Evolutionary conservation across 2,797 vertebrate genomes (phyloP).

Genomic region (Fundulus diaphanus): DNA sequence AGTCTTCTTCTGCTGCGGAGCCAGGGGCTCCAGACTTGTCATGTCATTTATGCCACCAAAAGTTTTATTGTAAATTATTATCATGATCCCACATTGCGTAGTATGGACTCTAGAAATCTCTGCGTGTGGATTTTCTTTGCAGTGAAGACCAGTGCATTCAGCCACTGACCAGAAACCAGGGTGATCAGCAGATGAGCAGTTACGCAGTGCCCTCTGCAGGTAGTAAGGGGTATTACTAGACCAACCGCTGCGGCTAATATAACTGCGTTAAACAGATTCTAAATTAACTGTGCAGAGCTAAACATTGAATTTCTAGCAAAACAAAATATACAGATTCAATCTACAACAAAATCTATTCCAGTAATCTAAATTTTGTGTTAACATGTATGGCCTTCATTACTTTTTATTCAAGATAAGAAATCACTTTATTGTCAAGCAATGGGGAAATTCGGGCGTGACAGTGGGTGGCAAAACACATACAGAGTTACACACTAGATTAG

Average conservation of each 20-base stretch:
- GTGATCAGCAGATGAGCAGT: slow-evolving; percentile 13
- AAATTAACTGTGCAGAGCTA: background rate
- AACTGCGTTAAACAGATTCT: background rate
- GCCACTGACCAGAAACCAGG: background rate
- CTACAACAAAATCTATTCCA: background rate
- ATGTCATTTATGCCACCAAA: background rate
- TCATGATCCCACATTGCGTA: background rate
- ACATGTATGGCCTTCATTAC: too few species aligned
- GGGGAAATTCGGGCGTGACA: too few species aligned
- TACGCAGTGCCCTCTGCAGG: slow-evolving; percentile 62
- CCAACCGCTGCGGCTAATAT: background rate
- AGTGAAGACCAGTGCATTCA: background rate
- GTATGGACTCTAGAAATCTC: background rate
- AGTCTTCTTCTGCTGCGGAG: too few species aligned
- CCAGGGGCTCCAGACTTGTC: background rate
- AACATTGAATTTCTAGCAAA: background rate
- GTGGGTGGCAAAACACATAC: too few species aligned
- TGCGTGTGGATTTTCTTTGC: background rate
- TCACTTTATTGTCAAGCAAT: too few species aligned
- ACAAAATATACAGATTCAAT: background rate
- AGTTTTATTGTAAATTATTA: background rate
- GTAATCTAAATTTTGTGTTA: too few species aligned
- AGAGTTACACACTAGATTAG: too few species aligned
- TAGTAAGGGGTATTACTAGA: background rate
- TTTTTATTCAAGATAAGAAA: too few species aligned